phyloP scores from a whole-genome alignment of 1,140 invertebrate species.

The Laupala kohalensis region DNA sequence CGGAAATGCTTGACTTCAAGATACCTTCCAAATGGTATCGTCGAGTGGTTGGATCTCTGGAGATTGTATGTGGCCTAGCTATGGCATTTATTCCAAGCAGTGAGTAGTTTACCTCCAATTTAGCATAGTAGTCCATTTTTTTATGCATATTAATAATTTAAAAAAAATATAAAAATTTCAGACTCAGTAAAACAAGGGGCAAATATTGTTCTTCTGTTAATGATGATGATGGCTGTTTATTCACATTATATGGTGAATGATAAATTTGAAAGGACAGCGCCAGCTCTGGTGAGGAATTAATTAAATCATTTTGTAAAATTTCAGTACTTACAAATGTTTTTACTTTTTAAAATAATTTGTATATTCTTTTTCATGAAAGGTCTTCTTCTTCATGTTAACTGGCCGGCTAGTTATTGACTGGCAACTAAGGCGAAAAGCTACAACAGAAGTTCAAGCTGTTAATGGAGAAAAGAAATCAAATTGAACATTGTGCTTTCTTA shows the following conservation, averaged over 20 bases:
- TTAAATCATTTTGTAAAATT: neutral
- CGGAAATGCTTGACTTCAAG: slow-evolving; percentile 68
- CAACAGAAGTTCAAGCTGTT: slow-evolving; percentile 26
- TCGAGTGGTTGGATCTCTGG: slow-evolving; percentile 69
- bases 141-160: neutral
- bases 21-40: slow-evolving; percentile 88
- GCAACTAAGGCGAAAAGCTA: slow-evolving; percentile 36
- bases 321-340: slow-evolving; percentile 1
- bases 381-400: slow-evolving; percentile 91
- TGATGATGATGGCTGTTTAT: slow-evolving; percentile 82
- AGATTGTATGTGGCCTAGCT: slow-evolving; percentile 78
- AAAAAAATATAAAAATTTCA: slow-evolving; percentile 32
- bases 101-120: slow-evolving; percentile 35
- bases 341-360: slow-evolving; percentile 1
- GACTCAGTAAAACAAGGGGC: slow-evolving; percentile 80
- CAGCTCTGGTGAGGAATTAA: slow-evolving; percentile 51
- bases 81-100: slow-evolving; percentile 79
- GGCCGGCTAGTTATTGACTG: slow-evolving; percentile 74
- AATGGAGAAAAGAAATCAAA: slow-evolving; percentile 26
- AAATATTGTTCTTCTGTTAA: slow-evolving; percentile 64
- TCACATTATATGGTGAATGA: slow-evolving; percentile 86
- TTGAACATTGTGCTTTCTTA: neutral
- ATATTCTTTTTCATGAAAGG: slow-evolving; percentile 29
- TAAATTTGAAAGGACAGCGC: slow-evolving; percentile 83
- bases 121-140: neutral